Conservation (phyloP, 2,888 invertebrate genomes). For the Dendrolimus pini region DNA sequence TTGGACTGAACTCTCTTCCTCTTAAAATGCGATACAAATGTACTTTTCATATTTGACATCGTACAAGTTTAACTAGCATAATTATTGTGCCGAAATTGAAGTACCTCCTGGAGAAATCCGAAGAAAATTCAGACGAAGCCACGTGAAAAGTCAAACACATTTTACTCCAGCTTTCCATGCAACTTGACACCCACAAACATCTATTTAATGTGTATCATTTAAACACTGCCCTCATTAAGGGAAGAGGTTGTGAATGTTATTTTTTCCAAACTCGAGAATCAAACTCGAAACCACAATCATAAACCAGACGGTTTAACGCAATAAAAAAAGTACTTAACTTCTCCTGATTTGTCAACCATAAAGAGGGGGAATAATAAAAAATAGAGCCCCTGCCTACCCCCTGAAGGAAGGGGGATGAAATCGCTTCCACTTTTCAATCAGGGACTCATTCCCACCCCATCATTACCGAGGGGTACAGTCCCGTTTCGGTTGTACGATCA, state of each 20-base stretch:
- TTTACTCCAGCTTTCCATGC: too few relatives aligned
- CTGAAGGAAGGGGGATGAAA: constrained; percentile 17
- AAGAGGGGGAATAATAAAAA: background rate
- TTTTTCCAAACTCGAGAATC: background rate
- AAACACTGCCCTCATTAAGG: background rate
- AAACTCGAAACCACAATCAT: background rate
- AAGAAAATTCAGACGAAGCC: too few relatives aligned
- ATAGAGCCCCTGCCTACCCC: constrained; percentile 4
- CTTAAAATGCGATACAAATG: too few relatives aligned
- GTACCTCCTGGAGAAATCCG: too few relatives aligned
- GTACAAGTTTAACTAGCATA: too few relatives aligned
- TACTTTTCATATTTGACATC: too few relatives aligned
- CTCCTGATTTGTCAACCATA: background rate
- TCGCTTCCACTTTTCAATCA: constrained; percentile 30
- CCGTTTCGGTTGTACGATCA: constrained; percentile 6
- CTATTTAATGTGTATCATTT: too few relatives aligned
- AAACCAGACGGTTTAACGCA: background rate
- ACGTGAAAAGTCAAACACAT: too few relatives aligned
- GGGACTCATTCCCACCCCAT: constrained; percentile 24
- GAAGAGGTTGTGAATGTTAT: background rate
- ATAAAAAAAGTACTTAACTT: background rate
- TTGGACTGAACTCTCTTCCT: too few relatives aligned
- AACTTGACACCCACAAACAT: too few relatives aligned
- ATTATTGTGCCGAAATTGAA: too few relatives aligned
- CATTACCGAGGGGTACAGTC: constrained; percentile 21